Conservation (phyloP, 92 coral and sea anemone species). For the Heliopora coerulea region DNA sequence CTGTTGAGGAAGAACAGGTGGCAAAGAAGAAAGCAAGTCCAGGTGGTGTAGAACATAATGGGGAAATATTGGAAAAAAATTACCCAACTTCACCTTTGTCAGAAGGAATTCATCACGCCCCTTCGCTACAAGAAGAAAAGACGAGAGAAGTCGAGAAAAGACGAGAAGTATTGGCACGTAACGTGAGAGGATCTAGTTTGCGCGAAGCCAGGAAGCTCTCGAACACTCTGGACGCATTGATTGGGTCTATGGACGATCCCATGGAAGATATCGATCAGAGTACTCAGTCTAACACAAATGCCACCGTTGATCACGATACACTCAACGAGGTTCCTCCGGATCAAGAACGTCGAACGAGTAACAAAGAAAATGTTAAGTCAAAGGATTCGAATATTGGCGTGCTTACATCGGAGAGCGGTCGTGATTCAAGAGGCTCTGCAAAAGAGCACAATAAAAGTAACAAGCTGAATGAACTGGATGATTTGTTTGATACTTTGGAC, state of each 20-base stretch:
- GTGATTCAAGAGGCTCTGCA: not conserved
- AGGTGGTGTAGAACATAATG: not conserved
- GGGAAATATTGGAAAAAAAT: constrained; percentile 22
- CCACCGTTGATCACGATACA: not conserved
- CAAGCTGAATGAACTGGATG: constrained; percentile 57
- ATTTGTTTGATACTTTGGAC: constrained; percentile 63
- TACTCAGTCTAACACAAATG: constrained; percentile 13
- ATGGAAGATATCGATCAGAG: not conserved
- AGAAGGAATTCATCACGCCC: constrained; percentile 6
- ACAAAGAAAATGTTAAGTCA: not conserved
- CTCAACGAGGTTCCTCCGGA: not conserved
- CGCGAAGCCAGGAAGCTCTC: not conserved
- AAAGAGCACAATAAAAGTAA: constrained; percentile 10
- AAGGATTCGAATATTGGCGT: not conserved
- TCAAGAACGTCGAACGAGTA: not conserved
- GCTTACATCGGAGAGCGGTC: not conserved
- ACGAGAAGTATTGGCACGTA: no score
- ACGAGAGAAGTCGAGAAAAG: not conserved
- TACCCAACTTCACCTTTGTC: not conserved
- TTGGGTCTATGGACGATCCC: constrained; percentile 18
- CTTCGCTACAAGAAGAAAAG: not conserved
- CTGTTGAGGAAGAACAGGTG: not conserved
- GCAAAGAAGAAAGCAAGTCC: not conserved
- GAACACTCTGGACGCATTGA: not conserved
- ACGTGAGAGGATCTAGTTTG: not conserved